Base-by-base conservation (phyloP, 2,888 invertebrate genomes). In the Anaspis maculata region DNA sequence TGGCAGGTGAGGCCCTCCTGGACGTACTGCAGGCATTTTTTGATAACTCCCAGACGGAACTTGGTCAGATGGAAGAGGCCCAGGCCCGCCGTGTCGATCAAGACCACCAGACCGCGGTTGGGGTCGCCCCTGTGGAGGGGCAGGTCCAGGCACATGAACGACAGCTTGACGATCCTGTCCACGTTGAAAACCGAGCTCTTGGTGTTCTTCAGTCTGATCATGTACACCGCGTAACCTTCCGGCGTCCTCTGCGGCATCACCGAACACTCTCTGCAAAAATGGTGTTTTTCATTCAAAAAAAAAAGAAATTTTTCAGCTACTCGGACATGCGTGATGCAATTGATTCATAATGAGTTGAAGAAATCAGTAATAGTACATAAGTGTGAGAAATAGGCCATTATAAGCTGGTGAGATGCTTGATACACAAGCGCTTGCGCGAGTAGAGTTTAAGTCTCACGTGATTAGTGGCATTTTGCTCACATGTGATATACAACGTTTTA, bases 1-100 rank as follows among this genome's bases (percentile, higher is more conserved):
- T 66, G 59, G 5, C 59, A 35, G 0, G 64, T 64, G 27, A 60
- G 61, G 1, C 60, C 62, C 31, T 61, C 61, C 50, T 67, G 59
- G n/a, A 52, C 49, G 46, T 49, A 56, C n/a, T 48, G 47, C 2
- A 56, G 23, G 21, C 54, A 53, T 23, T 45, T 52, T 30, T 49
- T 51, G 2, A 56, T 3, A 2, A 47, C 41, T 3, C 43, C 41
- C 12, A 54, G n/a, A 33, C 50, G 54, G 2, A 57, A 11, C 41
- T 40, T 48, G 1, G 55, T 51, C 23, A 58, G 37, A 30, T 58
- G 57, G 51, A 55, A 52, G 7, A 58, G 26, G n/a, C 54, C 48
- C 2, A 54, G 52, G 9, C 53, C 54, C 45, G 48, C 49, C 40
- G 50, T 49, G 30, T 57, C 57, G 13, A 56, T 47, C n/a, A 57